Evolutionary conservation across 2,113 vertebrate genomes (phyloP), one percentile per base, ranked within the genome.

Genomic region (Vulpes lagopus): DNA sequence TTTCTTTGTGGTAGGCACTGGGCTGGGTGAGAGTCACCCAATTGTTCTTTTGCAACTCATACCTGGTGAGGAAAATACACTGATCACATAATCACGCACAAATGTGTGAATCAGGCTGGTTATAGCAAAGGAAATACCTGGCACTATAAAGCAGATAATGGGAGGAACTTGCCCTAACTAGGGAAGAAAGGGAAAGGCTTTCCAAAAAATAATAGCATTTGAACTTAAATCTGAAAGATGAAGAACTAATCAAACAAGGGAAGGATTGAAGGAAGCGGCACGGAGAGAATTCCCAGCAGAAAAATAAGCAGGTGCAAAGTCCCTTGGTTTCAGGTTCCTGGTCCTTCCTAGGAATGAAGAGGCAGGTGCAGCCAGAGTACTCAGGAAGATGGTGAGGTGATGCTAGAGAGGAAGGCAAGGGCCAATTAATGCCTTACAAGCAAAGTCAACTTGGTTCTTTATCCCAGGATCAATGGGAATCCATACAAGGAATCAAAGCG

Each of bases 171-270:
- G 76, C 60, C 76, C 10, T 53, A 83, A 74, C 35, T 53, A 60
- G 35, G 27, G 64, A 91, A 43, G 22, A 57, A 43, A 81, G 16
- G 35, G 16, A 64, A 57, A 80, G 4, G 4, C 51, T 38, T 83
- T 71, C 49, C 43, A 94, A 49, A 73, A 67, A 85, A 53, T 9
- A 43, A 22, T 51, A 51, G 25, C 55, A 25, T 14, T 91, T 51
- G 4, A 35, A 86, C 78, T 94, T 91, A 51, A 94, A n/a, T 91
- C 9, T 49, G 57, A 78, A 57, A 92, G 69, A 35, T 55, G 20
- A 78, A 43, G 60, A 59, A 53, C 87, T 59, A 53, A 49, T 81
- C 76, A 67, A 88, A 10, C 87, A 82, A 35, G 82, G 6, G 22
- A 62, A 35, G 8, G 2, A 8, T 49, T n/a, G 10, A 16, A 53